Evolutionary conservation across 2,888 invertebrate genomes (phyloP), one percentile per base, ranked within the genome.

Genomic region (Luffia ferchaultella): DNA sequence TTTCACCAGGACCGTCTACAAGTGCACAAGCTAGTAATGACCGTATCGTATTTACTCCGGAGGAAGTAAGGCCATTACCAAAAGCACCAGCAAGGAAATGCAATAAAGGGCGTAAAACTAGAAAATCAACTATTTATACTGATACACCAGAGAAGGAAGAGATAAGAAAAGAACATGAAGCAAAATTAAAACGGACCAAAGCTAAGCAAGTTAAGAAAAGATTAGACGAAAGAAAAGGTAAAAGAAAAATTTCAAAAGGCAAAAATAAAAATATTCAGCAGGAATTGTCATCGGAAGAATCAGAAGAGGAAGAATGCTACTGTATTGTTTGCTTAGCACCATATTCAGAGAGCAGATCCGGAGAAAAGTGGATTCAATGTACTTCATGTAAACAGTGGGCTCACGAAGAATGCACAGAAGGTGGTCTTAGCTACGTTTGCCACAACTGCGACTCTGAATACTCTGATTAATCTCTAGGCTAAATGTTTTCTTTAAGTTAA

Each of bases 351-450:
- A 58, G 57, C 51, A 54, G 49, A 53, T 49, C 52, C 20, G 45
- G 49, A 9, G 57, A 55, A 54, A 45, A 51, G 42, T 57, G 55
- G 56, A 52, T 56, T 18, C 53, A 57, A 53, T 57, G 54, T 45
- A 51, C 44, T 42, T 12, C 3, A 45, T 57, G 55, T 45, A 50
- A 54, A 46, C 41, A 44, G 18, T 57, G 55, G 53, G 51, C 53
- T 16, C 53, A 57, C 45, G 53, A 48, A 53, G 49, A 51, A 12
- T 56, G 55, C 50, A 56, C 55, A n/a, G n/a, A n/a, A n/a, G n/a
- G n/a, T n/a, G n/a, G n/a, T n/a, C n/a, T n/a, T n/a, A n/a, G n/a
- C n/a, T n/a, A n/a, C n/a, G n/a, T n/a, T n/a, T n/a, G n/a, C n/a
- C n/a, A n/a, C n/a, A n/a, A n/a, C n/a, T n/a, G n/a, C n/a, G n/a